phyloP scores from a whole-genome alignment of 2,888 invertebrate genomes.

The Ferdinandea cuprea region DNA sequence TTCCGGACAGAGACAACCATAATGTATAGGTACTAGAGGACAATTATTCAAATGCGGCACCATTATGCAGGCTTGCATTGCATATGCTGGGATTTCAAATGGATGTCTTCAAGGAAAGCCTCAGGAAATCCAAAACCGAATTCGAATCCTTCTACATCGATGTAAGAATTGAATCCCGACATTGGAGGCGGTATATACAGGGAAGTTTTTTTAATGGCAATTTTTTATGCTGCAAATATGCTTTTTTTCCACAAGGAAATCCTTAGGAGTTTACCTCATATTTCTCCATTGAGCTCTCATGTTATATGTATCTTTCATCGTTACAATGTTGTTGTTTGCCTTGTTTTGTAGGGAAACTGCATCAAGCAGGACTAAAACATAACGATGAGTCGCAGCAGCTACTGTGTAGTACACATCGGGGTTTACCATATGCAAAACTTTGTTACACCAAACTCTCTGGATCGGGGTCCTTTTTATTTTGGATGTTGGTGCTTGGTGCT shows the following conservation, averaged over 20 bases:
- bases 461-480: slow-evolving; percentile 25
- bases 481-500: not conserved
- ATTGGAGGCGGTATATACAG: slow-evolving; percentile 32
- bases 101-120: slow-evolving; percentile 58
- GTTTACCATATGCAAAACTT: slow-evolving; percentile 56
- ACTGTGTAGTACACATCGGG: slow-evolving; percentile 13
- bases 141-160: slow-evolving; percentile 9
- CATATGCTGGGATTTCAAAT: slow-evolving; percentile 58
- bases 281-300: slow-evolving; percentile 20
- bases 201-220: slow-evolving; percentile 67
- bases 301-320: slow-evolving; percentile 27
- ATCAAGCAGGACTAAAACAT: slow-evolving; percentile 1
- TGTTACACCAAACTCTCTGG: slow-evolving; percentile 53
- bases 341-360: slow-evolving; percentile 45
- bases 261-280: slow-evolving; percentile 53
- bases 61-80: slow-evolving; percentile 63
- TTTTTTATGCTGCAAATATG: slow-evolving; percentile 45
- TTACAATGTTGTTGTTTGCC: slow-evolving; percentile 23
- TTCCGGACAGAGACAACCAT: slow-evolving; percentile 44
- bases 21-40: slow-evolving; percentile 2
- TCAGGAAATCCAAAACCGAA: slow-evolving; percentile 50
- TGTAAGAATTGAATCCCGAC: slow-evolving; percentile 39
- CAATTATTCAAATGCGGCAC: slow-evolving; percentile 63
- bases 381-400: slow-evolving; percentile 4
- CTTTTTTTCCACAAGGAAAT: slow-evolving; percentile 41